phyloP scores from a whole-genome alignment of 2,888 invertebrate species.

The Drosophila neotestacea region DNA sequence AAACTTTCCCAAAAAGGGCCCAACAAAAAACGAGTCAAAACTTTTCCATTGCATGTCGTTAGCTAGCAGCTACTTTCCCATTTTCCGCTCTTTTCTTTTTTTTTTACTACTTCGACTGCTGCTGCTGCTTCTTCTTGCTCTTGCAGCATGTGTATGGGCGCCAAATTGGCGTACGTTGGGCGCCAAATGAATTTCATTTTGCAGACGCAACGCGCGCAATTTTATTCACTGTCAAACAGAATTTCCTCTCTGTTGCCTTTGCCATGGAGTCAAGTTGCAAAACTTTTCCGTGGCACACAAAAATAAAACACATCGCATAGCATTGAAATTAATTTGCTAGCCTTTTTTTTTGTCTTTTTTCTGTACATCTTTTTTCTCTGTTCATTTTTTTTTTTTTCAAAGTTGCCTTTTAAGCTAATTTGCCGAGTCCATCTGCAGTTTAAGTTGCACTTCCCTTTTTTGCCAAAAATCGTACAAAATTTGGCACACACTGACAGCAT shows the following conservation, averaged over 20 bases:
- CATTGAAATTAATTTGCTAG: slow-evolving; percentile 72
- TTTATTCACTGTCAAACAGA: slow-evolving; percentile 79
- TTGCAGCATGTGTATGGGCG: slow-evolving; percentile 36
- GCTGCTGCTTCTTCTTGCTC: slow-evolving; percentile 4
- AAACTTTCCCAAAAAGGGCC: slow-evolving; percentile 57
- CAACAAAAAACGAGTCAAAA: slow-evolving; percentile 45
- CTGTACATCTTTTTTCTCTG: neutral
- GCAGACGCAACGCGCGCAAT: slow-evolving; percentile 75
- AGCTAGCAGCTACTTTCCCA: neutral
- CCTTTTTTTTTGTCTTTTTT: slow-evolving; percentile 18
- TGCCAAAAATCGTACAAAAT: slow-evolving; percentile 5
- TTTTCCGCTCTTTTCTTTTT: neutral
- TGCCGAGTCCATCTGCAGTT: slow-evolving; percentile 43
- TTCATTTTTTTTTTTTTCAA: slow-evolving; percentile 9
- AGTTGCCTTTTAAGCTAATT: slow-evolving; percentile 72
- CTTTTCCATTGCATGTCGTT: slow-evolving; percentile 64
- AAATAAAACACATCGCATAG: slow-evolving; percentile 9
- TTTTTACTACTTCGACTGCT: neutral
- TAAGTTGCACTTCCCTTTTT: slow-evolving; percentile 17
- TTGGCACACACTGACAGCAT: slow-evolving; percentile 49
- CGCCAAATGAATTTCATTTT: slow-evolving; percentile 80
- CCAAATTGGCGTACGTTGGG: slow-evolving; percentile 65
- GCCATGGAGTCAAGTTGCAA: slow-evolving; percentile 22
- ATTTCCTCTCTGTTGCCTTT: slow-evolving; percentile 55
- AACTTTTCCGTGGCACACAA: slow-evolving; percentile 37